phyloP scores from a whole-genome alignment of 2,888 invertebrate genomes.

The Choristoneura rosaceana region DNA sequence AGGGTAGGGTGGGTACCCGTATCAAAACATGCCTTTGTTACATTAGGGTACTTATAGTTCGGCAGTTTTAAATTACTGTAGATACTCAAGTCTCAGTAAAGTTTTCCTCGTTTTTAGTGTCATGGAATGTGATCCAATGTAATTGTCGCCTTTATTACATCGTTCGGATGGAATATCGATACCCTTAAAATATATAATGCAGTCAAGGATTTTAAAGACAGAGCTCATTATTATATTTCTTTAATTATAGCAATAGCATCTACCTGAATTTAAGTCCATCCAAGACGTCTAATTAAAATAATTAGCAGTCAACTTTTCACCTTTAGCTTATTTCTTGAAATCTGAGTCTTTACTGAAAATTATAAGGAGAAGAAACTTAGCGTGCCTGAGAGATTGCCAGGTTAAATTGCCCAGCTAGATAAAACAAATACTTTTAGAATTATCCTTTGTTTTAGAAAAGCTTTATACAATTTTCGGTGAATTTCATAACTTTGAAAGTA shows the following conservation, averaged over 20 bases:
- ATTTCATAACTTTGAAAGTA: not conserved
- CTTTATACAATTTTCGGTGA: not conserved
- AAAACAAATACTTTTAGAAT: not conserved
- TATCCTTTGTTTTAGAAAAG: not conserved
- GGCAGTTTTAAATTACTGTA: conserved; percentile 9
- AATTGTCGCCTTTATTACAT: not conserved
- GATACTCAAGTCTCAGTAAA: not conserved
- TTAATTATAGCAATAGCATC: not conserved
- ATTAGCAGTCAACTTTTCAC: not conserved
- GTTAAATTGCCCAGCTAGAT: not conserved
- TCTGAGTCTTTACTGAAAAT: not conserved
- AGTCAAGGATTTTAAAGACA: too few relatives aligned
- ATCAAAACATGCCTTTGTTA: conserved; percentile 26
- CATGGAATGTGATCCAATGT: not conserved
- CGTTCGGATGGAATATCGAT: not conserved
- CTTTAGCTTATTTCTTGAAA: conserved; percentile 1
- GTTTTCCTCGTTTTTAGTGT: not conserved
- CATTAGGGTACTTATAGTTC: conserved; percentile 7
- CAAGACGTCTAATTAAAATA: not conserved
- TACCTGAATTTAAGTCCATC: not conserved
- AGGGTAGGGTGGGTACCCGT: not conserved
- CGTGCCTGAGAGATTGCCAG: not conserved
- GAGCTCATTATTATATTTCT: not conserved
- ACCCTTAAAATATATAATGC: too few relatives aligned
- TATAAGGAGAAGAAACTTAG: not conserved